Base-by-base conservation (phyloP, 2,113 vertebrate genomes). In the Entomyzon cyanotis region DNA sequence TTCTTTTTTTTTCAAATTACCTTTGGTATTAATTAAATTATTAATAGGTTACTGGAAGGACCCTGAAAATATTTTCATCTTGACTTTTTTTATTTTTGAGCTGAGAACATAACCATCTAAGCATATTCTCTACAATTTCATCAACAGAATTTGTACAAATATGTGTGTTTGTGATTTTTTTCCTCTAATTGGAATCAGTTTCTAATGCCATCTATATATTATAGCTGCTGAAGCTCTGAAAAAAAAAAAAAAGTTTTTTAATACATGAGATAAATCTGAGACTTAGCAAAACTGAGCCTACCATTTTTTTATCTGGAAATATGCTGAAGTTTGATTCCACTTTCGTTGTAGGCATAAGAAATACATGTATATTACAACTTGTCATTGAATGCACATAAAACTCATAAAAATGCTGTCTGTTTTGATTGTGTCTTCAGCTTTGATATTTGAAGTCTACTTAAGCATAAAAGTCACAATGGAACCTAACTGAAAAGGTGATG, bases 331-430 rank as follows among this genome's bases (percentile, higher is more conserved):
- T 94, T 62, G 35, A 75, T 77, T 89, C 24, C 6, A 41, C 41
- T 89, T 78, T 60, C 62, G 81, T 53, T 59, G 47, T 6, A 92
- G 31, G 15, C 20, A 22, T 65, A 78, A 90, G 69, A 96, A 91
- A 84, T 56, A 58, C 9, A 30, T 53, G 10, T 76, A 62, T 93
- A 76, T 82, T 93, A 53, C 31, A 84, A 33, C 37, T 91, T 93
- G 53, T 70, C 60, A 56, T 78, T 81, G 58, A 79, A 79, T 60
- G 21, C 0, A 1, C 35, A 73, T 60, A 42, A 69, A 87, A 76
- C 31, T 89, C 81, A 82, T 95, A 69, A 83, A 92, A 87, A 75
- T 60, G 6, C 37, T 95, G 77, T 84, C 81, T 82, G 42, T 71
- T 89, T 91, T 76, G 49, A 85, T 91, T 87, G 44, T 81, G 59